Evolutionary conservation across 2,797 vertebrate species (phyloP).

Genomic region (Craterocephalus amniculus): DNA sequence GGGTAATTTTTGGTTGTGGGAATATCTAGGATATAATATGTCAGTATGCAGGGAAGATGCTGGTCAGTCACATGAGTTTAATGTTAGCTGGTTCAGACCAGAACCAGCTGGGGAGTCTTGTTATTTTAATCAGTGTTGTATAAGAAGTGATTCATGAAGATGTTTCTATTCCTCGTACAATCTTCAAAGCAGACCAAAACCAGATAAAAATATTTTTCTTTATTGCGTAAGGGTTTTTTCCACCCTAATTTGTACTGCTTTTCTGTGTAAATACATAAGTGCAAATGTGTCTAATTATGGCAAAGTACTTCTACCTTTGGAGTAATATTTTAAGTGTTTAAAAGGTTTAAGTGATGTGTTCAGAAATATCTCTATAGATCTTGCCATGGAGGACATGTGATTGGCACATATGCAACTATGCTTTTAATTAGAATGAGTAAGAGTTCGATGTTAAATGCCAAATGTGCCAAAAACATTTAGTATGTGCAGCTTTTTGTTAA

Average conservation of each 20-base stretch:
- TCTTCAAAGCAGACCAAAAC: too few species aligned
- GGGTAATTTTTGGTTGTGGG: not conserved
- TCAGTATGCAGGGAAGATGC: not conserved
- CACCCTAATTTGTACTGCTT: not conserved
- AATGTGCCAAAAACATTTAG: not conserved
- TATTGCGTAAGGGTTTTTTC: not conserved
- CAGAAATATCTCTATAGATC: not conserved
- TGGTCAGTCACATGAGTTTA: too few species aligned
- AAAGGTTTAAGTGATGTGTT: not conserved
- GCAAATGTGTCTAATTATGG: not conserved
- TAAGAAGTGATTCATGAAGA: too few species aligned
- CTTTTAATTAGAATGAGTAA: not conserved
- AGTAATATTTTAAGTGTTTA: not conserved
- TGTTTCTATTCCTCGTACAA: too few species aligned
- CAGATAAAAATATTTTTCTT: too few species aligned
- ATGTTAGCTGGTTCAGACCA: too few species aligned
- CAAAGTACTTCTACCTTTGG: not conserved
- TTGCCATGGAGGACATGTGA: not conserved
- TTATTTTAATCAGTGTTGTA: too few species aligned
- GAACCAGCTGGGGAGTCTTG: too few species aligned
- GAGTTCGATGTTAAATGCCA: not conserved
- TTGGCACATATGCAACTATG: not conserved
- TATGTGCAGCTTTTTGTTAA: not conserved
- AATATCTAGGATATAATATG: not conserved
- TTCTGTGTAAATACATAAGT: not conserved